These are phyloP conservation scores for Chesias legatella DNA, from an alignment of 2,888 invertebrate species.

Conservation along the genomic window DNA sequence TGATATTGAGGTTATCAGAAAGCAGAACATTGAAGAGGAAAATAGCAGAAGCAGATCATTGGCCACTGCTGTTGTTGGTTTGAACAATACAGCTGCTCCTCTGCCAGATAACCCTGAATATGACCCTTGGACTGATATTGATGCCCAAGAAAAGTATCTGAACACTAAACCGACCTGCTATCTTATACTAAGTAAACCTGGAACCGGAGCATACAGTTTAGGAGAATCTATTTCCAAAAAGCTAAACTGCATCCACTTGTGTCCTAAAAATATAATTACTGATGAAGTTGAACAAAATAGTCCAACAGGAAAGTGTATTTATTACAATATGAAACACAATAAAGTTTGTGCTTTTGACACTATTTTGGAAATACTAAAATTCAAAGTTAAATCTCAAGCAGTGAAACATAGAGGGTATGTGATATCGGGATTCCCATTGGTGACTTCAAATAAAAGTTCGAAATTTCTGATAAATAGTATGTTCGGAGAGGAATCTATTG, in stretches of 20 bases:
- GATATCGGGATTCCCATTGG: conserved; percentile 82
- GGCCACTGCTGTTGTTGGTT: conserved; percentile 57
- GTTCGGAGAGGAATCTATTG: conserved; percentile 53
- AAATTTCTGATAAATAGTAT: conserved; percentile 40
- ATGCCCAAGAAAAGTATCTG: conserved; percentile 73
- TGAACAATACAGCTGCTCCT: conserved; percentile 58
- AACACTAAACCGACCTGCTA: conserved; percentile 77
- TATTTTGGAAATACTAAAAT: conserved; percentile 73
- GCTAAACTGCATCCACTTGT: conserved; percentile 79
- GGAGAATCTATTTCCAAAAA: conserved; percentile 79
- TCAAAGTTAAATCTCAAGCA: conserved; percentile 70
- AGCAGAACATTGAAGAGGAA: conserved; percentile 13
- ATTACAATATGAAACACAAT: conserved; percentile 78
- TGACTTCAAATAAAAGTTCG: conserved; percentile 57
- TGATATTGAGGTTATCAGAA: conserved; percentile 25
- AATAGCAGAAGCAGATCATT: conserved; percentile 36
- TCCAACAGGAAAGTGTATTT: conserved; percentile 78
- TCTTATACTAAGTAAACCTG: conserved; percentile 82
- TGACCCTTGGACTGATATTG: conserved; percentile 73
- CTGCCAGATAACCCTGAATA: conserved; percentile 35
- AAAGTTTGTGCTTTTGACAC: conserved; percentile 71
- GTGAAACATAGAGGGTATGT: conserved; percentile 83
- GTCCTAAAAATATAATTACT: conserved; percentile 74
- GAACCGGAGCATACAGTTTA: conserved; percentile 69
- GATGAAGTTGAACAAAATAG: conserved; percentile 81